Evolutionary conservation across 1,140 invertebrate genomes (phyloP).

Genomic region (Rhizoglyphus robini): DNA sequence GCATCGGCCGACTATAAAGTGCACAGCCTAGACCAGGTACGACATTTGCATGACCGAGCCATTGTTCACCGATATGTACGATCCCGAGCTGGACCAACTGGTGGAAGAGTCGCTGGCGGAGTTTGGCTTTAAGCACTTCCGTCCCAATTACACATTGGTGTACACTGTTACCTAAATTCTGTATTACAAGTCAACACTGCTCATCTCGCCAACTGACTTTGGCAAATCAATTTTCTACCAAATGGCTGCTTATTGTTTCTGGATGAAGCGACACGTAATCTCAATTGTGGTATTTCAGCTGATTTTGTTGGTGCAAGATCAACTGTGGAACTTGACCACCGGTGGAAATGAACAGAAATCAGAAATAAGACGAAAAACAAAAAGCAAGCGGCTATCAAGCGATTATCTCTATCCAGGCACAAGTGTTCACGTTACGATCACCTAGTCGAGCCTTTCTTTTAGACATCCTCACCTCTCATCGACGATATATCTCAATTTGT

Average conservation of each 20-base stretch:
- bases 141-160: constrained; percentile 72
- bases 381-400: constrained; percentile 46
- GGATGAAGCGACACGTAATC: constrained; percentile 49
- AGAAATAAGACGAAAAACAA: constrained; percentile 57
- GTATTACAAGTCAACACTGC: constrained; percentile 62
- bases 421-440: too few species aligned
- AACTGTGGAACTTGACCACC: constrained; percentile 53
- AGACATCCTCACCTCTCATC: too few species aligned
- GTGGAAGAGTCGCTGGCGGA: constrained; percentile 48
- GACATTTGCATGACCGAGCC: not conserved
- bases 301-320: constrained; percentile 93
- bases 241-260: constrained; percentile 72
- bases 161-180: constrained; percentile 74
- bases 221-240: constrained; percentile 94
- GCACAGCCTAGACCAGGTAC: not conserved
- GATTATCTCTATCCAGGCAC: constrained; percentile 1
- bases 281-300: constrained; percentile 76
- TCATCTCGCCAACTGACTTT: constrained; percentile 78
- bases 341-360: constrained; percentile 73
- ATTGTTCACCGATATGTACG: constrained; percentile 12
- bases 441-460: too few species aligned
- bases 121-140: constrained; percentile 56
- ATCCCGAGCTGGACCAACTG: constrained; percentile 34
- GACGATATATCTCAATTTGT: too few species aligned
- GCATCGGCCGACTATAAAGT: too few species aligned